Evolutionary conservation across 2,888 invertebrate species (phyloP).

Genomic region (Caenorhabditis afra): DNA sequence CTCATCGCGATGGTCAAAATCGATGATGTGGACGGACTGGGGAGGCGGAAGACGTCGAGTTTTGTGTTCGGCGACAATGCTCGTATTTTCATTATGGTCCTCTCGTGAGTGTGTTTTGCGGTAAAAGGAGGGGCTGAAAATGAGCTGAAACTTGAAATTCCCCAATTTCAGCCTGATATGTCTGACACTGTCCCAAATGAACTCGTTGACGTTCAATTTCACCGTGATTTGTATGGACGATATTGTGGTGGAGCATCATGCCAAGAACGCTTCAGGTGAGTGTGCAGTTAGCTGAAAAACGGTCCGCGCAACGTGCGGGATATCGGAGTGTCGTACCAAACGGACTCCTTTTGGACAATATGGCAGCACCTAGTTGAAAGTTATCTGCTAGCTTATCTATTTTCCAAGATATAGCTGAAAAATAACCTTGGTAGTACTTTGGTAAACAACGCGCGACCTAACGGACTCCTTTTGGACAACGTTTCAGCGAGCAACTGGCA

Average conservation of each 20-base stretch:
- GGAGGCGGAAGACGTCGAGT: background rate
- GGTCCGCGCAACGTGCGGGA: no score
- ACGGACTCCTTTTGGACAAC: no score
- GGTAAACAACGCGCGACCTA: no score
- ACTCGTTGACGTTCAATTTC: conserved; percentile 32
- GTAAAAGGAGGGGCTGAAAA: background rate
- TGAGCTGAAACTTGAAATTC: no score
- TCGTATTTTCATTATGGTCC: conserved; percentile 5
- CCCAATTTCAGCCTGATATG: conserved; percentile 14
- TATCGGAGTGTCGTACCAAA: no score
- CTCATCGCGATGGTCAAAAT: background rate
- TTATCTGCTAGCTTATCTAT: no score
- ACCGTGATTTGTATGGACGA: conserved; percentile 57
- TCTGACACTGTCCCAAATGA: conserved; percentile 26
- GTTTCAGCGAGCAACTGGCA: no score
- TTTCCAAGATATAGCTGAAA: no score
- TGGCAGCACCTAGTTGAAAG: no score
- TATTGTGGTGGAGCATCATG: conserved; percentile 10
- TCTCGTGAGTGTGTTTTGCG: conserved; percentile 12
- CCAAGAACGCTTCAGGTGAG: conserved; percentile 2
- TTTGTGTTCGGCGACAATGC: conserved; percentile 27
- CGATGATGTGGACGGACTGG: background rate
- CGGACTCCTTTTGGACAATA: no score
- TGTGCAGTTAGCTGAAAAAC: no score
- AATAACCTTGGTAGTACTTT: no score